Evolutionary conservation across 2,113 vertebrate species (phyloP).

Genomic region (Columbina picui): DNA sequence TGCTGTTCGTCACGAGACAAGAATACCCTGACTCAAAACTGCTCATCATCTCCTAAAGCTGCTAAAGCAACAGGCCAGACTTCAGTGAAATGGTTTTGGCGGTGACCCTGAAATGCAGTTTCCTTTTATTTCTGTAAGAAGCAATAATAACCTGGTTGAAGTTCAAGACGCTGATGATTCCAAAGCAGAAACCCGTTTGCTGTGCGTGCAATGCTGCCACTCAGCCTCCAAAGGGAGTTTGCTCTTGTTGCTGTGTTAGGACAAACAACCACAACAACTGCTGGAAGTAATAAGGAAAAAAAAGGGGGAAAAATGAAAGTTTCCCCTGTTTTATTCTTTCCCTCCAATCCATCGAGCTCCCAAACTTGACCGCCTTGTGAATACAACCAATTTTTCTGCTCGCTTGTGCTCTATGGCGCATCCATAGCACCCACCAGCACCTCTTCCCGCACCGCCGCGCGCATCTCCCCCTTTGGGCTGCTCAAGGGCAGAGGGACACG

Average conservation of each 20-base stretch:
- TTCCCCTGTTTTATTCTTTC: neutral
- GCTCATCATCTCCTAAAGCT: neutral
- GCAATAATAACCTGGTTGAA: constrained; percentile 40
- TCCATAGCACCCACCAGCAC: neutral
- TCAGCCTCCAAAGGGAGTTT: neutral
- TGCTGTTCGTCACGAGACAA: neutral
- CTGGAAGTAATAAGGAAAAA: neutral
- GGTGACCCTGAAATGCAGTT: constrained; percentile 3
- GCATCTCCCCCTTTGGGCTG: neutral
- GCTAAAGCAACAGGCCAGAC: neutral
- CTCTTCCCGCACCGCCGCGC: accelerated
- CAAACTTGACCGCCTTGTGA: neutral
- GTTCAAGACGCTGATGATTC: constrained; percentile 34
- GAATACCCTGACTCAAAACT: neutral
- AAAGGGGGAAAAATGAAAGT: too few species aligned
- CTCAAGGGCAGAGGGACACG: neutral
- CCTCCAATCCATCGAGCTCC: accelerated
- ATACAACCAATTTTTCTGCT: neutral
- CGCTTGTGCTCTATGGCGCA: neutral
- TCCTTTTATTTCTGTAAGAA: constrained; percentile 26
- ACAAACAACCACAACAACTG: neutral
- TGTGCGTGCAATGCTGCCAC: neutral
- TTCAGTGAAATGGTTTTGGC: neutral
- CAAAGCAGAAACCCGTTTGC: constrained; percentile 19
- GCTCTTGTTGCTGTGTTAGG: neutral